Conservation (phyloP, 2,888 invertebrate species). For the Gandaritis pyraliata region DNA sequence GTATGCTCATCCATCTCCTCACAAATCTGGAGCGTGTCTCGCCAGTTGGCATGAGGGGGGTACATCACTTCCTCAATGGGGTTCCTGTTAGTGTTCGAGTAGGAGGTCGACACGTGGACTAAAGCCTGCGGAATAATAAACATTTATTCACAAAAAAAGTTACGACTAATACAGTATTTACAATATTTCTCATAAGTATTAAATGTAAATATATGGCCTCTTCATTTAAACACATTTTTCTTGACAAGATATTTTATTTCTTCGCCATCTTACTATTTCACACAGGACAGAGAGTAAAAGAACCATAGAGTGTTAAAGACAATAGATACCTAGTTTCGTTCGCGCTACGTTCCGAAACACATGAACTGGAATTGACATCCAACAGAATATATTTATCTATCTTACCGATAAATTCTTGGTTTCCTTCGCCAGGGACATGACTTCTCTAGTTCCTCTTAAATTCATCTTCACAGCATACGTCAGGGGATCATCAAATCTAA, state of each 20-base stretch:
- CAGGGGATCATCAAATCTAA: slow-evolving; percentile 92
- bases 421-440: slow-evolving; percentile 85
- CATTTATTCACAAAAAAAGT: no score
- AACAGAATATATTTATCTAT: not conserved
- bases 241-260: no score
- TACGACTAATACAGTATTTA: no score
- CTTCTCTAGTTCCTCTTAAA: slow-evolving; percentile 86
- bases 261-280: no score
- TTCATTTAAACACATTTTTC: no score
- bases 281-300: no score
- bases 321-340: no score
- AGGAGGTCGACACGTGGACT: slow-evolving; percentile 94
- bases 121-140: slow-evolving; percentile 82
- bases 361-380: not conserved
- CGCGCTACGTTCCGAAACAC: no score
- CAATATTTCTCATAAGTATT: no score
- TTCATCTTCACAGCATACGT: slow-evolving; percentile 86
- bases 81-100: slow-evolving; percentile 90
- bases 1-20: slow-evolving; percentile 86
- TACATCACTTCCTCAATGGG: slow-evolving; percentile 91
- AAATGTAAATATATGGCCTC: no score
- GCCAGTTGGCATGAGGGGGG: slow-evolving; percentile 88
- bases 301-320: no score
- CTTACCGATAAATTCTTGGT: slow-evolving; percentile 81
- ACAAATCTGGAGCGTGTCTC: slow-evolving; percentile 86